Base-by-base conservation (phyloP, 2,888 invertebrate genomes). In the Aspidiotus rigidus region DNA sequence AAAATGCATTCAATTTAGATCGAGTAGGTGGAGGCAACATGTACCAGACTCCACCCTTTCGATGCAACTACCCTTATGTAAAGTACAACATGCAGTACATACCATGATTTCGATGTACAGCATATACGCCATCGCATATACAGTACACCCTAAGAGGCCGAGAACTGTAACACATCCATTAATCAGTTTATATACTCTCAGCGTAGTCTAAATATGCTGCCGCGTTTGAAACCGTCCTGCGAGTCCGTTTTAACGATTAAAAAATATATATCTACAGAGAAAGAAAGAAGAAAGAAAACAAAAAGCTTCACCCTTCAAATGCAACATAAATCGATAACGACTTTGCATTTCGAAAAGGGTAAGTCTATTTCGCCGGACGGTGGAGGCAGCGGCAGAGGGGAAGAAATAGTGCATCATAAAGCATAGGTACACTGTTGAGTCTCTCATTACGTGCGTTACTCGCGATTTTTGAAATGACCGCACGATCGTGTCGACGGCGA, bases 271-370 rank as follows among this genome's bases (percentile, higher is more conserved):
- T 28, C 2, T 64, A 40, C 40, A 64, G 55, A 55, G 40, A 54
- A 55, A 64, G 53, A 63, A 39, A 49, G 55, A 54, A 56, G 55
- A 64, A 57, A 42, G 54, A 44, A 54, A 63, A 57, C 16, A 66
- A 64, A 66, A 66, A 66, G 56, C 54, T 57, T 57, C 64, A 42
- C 64, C 64, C 64, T 66, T 66, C 64, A 57, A 66, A 66, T 66
- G 64, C 64, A 66, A 57, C 56, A 44, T 42, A 66, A 66, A 66
- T 66, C 64, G 64, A 66, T 66, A 66, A 66, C 64, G 57, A 66
- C 57, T 57, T 57, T 57, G 57, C 57, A 57, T 57, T 57, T 57
- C 57, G 16, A 57, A 57, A 57, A 57, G 57, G 57, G 57, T 57
- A 57, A 57, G n/a, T 57, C 28, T 11, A 57, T 13, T 15, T n/a